Evolutionary conservation across 1,140 invertebrate species (phyloP).

Genomic region (Heliconius hewitsoni): DNA sequence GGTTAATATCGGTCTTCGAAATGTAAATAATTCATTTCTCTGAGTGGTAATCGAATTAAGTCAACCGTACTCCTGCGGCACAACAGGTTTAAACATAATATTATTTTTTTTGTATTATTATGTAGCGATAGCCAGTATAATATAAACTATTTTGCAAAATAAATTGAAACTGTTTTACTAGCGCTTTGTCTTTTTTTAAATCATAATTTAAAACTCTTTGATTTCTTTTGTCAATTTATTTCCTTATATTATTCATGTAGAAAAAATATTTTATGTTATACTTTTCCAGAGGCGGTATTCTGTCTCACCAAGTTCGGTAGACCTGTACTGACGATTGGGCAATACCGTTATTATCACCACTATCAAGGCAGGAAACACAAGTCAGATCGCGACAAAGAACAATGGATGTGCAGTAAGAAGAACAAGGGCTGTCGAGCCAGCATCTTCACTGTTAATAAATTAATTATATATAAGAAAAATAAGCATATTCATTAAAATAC

Average conservation of each 20-base stretch:
- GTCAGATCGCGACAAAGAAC: constrained; percentile 37
- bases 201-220: too few species aligned
- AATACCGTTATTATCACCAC: constrained; percentile 49
- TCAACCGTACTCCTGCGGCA: too few species aligned
- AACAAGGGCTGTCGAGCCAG: constrained; percentile 44
- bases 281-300: constrained; percentile 24
- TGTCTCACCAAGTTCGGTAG: constrained; percentile 43
- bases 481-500: not conserved
- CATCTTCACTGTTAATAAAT: not conserved
- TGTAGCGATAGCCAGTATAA: too few species aligned
- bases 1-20: too few species aligned
- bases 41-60: too few species aligned
- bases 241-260: not conserved
- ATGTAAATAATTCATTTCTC: too few species aligned
- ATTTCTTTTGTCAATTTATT: too few species aligned
- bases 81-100: too few species aligned
- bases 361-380: not conserved
- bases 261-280: not conserved
- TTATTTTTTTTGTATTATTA: too few species aligned
- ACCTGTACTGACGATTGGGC: constrained; percentile 44
- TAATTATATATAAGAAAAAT: not conserved
- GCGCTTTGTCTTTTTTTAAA: too few species aligned
- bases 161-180: too few species aligned
- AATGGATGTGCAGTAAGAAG: constrained; percentile 55
- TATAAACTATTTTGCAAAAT: too few species aligned